Conservation (phyloP, 2,797 vertebrate genomes). For the Rhynchonycteris naso region DNA sequence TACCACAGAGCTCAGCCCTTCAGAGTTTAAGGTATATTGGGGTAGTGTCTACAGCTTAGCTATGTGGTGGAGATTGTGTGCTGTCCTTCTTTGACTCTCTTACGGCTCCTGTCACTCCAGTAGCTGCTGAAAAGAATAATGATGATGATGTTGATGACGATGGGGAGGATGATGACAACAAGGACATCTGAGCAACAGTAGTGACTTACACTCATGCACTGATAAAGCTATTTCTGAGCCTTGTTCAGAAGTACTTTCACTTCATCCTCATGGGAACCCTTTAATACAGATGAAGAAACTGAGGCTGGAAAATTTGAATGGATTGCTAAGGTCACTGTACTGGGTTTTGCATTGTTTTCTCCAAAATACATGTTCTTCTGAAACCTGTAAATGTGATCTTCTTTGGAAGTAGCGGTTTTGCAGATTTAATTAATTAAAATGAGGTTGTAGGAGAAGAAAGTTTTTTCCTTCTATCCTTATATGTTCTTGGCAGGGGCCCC, state of each 20-base stretch:
- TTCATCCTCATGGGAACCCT: neutral
- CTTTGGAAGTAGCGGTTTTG: neutral
- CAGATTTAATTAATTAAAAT: neutral
- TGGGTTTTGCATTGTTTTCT: neutral
- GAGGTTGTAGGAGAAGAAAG: neutral
- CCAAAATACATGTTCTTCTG: neutral
- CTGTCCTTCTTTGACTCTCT: neutral
- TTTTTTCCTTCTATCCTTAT: neutral
- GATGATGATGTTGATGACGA: neutral
- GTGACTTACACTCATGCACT: neutral
- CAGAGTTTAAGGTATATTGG: neutral
- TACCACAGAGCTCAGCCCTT: neutral
- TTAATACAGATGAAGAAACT: neutral
- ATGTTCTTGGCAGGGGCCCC: neutral
- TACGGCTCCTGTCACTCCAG: neutral
- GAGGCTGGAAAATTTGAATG: neutral
- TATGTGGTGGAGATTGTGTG: neutral
- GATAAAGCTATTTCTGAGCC: neutral
- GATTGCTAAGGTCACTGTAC: neutral
- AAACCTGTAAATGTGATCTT: neutral
- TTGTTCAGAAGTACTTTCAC: neutral
- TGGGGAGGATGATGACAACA: neutral
- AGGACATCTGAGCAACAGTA: neutral
- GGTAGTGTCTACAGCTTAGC: neutral
- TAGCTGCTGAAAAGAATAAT: neutral